These are phyloP conservation scores for Synanthedon andrenaeformis DNA, from an alignment of 2,888 invertebrate species.

Conservation along the genomic window DNA sequence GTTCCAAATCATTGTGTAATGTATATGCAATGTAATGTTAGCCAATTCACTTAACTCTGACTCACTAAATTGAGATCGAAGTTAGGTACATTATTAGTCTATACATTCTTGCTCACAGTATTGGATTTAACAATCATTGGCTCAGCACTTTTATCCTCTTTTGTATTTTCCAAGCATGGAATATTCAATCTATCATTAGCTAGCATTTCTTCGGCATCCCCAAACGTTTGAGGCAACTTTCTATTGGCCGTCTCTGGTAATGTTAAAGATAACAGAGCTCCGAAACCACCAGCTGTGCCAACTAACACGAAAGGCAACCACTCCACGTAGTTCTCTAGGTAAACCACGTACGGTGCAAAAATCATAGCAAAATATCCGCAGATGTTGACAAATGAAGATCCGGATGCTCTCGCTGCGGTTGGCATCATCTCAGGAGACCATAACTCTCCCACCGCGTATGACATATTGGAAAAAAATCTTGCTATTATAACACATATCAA, in stretches of 20 bases:
- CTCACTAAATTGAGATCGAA: no score
- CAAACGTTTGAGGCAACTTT: conserved; percentile 4
- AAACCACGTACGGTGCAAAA: conserved; percentile 6
- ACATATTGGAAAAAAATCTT: conserved; percentile 6
- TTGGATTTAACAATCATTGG: no score
- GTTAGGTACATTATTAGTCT: no score
- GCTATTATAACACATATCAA: conserved; percentile 6
- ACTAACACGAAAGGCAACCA: conserved; percentile 7
- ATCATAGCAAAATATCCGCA: conserved; percentile 5
- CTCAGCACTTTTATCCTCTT: background rate
- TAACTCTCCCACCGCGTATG: conserved; percentile 4
- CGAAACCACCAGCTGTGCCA: conserved; percentile 1
- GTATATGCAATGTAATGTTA: no score
- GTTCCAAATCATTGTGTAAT: no score
- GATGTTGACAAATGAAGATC: conserved; percentile 4
- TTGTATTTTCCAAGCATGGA: background rate
- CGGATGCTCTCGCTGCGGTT: conserved; percentile 5
- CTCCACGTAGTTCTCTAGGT: conserved; percentile 2
- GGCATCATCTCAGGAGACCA: conserved; percentile 8
- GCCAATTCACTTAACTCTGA: no score
- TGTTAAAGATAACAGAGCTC: conserved; percentile 2
- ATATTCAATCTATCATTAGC: background rate
- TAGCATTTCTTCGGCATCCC: conserved; percentile 1
- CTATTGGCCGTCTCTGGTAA: conserved; percentile 6
- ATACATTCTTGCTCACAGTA: no score